A percentile compares a stretch with the other conserved stretches of the same genome.
Conservation (phyloP, 2,113 vertebrate species). For the Silurus glanis region DNA sequence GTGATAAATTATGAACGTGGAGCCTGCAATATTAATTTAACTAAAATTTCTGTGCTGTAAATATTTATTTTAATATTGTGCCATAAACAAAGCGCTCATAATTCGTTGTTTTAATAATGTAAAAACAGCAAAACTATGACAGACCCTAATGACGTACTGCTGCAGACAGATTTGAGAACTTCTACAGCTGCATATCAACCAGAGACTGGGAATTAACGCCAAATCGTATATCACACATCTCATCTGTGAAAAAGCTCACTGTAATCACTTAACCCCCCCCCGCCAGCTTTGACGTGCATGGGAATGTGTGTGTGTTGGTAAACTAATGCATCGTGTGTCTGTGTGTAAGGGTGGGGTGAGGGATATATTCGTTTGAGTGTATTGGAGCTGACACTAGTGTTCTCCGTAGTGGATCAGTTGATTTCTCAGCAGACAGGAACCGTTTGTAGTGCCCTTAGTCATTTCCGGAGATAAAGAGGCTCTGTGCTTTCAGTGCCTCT, state of each 20-base stretch:
- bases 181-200: conserved; percentile 43
- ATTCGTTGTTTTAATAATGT: conserved; percentile 41
- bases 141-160: conserved; percentile 33
- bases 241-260: conserved; percentile 49
- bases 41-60: conserved; percentile 24
- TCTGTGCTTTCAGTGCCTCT: conserved; percentile 56
- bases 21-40: conserved; percentile 8
- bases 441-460: conserved; percentile 61
- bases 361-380: conserved; percentile 56
- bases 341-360: conserved; percentile 44
- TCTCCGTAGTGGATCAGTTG: conserved; percentile 62
- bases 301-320: conserved; percentile 26
- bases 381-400: conserved; percentile 57
- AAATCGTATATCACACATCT: conserved; percentile 37
- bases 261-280: conserved; percentile 48
- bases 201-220: conserved; percentile 40
- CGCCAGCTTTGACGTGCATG: background rate
- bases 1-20: conserved; percentile 22
- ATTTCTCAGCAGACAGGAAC: conserved; percentile 59
- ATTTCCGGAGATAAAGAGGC: conserved; percentile 56
- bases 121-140: conserved; percentile 33
- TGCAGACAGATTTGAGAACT: conserved; percentile 30
- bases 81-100: conserved; percentile 24
- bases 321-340: conserved; percentile 28
- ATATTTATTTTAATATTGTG: conserved; percentile 29